These are phyloP conservation scores for Rotaria socialis DNA, from an alignment of 2,888 invertebrate genomes.

Conservation along the genomic window DNA sequence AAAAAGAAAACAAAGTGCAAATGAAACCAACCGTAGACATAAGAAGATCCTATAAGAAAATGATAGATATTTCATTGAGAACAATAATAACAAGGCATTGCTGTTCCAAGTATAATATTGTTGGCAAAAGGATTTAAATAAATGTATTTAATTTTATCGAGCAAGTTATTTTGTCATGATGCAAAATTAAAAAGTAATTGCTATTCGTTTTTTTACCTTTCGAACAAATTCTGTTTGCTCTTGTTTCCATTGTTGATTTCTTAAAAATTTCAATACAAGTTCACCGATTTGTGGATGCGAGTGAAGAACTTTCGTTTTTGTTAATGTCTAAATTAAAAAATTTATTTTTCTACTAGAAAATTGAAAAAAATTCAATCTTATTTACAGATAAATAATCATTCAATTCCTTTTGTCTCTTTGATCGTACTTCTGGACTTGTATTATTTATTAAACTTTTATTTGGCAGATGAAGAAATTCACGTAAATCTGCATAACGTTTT, in stretches of 20 bases:
- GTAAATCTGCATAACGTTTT: slow-evolving; percentile 61
- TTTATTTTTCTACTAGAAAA: background rate
- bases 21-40: background rate
- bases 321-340: slow-evolving; percentile 62
- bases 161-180: too few species aligned
- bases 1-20: background rate
- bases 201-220: slow-evolving; percentile 52
- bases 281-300: slow-evolving; percentile 67
- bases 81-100: background rate
- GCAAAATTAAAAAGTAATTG: too few species aligned
- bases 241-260: slow-evolving; percentile 70
- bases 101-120: background rate
- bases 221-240: slow-evolving; percentile 61
- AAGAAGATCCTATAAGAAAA: background rate
- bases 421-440: background rate
- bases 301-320: slow-evolving; percentile 65
- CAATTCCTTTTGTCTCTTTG: slow-evolving; percentile 30
- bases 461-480: background rate
- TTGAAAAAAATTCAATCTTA: background rate
- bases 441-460: slow-evolving; percentile 21
- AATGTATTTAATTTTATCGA: too few species aligned
- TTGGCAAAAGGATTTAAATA: background rate
- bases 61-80: background rate
- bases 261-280: slow-evolving; percentile 66
- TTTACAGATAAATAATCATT: background rate